Evolutionary conservation across 2,113 vertebrate species (phyloP), one percentile per base, ranked within the genome.

Genomic region (Hippocampus comes): DNA sequence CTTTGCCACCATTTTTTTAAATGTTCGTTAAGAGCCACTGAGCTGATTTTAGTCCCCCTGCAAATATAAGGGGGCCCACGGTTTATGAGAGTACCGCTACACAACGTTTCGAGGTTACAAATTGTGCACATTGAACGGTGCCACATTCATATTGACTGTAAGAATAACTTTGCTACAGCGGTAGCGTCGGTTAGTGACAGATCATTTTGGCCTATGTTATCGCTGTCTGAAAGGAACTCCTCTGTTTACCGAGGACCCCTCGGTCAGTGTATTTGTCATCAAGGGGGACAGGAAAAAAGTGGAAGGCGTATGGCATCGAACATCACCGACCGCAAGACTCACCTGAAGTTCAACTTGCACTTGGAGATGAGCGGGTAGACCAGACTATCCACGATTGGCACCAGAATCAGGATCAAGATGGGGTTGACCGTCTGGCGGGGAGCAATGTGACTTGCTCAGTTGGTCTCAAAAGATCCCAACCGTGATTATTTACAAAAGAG

Each of bases 331-430:
- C 2, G 43, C 43, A 27, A 66, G 6, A 94, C 95, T 93, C 91
- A 99, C 97, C 91, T 94, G 88, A 99, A 99, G 87, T 96, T 95
- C 49, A 98, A 34, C 1, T 90, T 92, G 78, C 97, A 98, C 79
- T 95, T 96, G 69, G 87, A 77, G 69, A 98, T 93, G 69, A 98
- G 91, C 0, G 97, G 97, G 70, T 98, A 99, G 67, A 98, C 0
- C 12, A 91, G 0, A 8, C 67, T 90, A 60, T 99, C 94, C 74
- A 95, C 63, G 49, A 98, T 1, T 0, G 96, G 96, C 55, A 98
- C 95, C 93, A 99, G 74, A 73, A 92, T 0, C 53, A 98, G 78
- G 69, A 99, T 98, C 82, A 99, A 73, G 82, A 99, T 93, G 1
- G 97, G 92, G 34, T 99, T 99, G 76, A 95, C 94, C 0, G 93